A percentile compares a stretch with the other conserved stretches of the same genome.
Conservation (phyloP, 2,888 invertebrate species). For the Plutella xylostella region DNA sequence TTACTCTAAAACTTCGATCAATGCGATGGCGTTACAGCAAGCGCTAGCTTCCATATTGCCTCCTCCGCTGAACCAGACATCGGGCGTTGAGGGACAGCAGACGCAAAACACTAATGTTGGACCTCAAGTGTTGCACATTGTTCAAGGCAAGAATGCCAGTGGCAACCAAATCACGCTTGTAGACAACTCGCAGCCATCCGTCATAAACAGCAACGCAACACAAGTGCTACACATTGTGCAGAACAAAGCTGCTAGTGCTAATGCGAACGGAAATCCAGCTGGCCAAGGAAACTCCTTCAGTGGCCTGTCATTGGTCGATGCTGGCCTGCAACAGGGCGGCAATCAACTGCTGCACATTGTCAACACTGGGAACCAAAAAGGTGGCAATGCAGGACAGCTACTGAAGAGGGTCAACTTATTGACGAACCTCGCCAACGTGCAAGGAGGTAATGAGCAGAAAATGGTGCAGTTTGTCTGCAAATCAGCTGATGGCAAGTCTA, state of each 20-base stretch:
- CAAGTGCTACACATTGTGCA: slow-evolving; percentile 62
- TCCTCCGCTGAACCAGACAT: slow-evolving; percentile 46
- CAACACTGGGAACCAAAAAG: slow-evolving; percentile 53
- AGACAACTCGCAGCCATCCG: slow-evolving; percentile 50
- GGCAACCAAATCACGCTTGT: slow-evolving; percentile 50
- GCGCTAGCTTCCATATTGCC: slow-evolving; percentile 61
- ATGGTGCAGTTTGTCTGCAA: slow-evolving; percentile 75
- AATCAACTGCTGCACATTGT: slow-evolving; percentile 64
- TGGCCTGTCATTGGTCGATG: slow-evolving; percentile 53
- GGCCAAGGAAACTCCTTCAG: slow-evolving; percentile 42
- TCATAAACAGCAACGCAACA: slow-evolving; percentile 46
- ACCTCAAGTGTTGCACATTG: slow-evolving; percentile 58
- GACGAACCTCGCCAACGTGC: slow-evolving; percentile 56
- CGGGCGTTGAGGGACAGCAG: slow-evolving; percentile 35
- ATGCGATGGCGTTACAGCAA: slow-evolving; percentile 56
- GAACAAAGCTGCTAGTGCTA: slow-evolving; percentile 37
- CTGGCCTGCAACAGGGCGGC: slow-evolving; percentile 51
- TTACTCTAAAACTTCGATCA: slow-evolving; percentile 48
- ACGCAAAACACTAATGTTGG: slow-evolving; percentile 27
- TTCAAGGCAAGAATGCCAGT: slow-evolving; percentile 54
- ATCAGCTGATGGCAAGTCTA: slow-evolving; percentile 70
- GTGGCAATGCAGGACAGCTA: slow-evolving; percentile 39
- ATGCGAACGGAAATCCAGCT: slow-evolving; percentile 32
- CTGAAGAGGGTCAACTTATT: slow-evolving; percentile 61
- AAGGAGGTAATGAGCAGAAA: slow-evolving; percentile 61